Conservation (phyloP, 2,888 invertebrate genomes). For the Nesidiocoris tenuis region DNA sequence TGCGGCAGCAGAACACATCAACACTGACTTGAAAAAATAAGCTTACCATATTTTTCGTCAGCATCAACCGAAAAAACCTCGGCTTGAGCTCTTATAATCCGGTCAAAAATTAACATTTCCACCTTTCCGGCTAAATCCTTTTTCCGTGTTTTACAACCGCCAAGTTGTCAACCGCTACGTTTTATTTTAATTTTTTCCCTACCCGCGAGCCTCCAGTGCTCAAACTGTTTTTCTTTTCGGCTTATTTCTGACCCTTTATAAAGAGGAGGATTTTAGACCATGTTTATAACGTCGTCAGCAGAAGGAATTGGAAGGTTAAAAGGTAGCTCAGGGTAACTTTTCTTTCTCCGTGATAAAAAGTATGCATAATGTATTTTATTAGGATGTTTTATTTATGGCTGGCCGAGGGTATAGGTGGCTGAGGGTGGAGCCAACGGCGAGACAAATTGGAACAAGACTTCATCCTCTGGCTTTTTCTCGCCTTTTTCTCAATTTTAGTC, state of each 20-base stretch:
- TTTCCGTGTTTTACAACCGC: too few species aligned
- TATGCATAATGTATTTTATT: constrained; percentile 23
- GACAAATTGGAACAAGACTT: neutral
- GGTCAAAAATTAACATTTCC: too few species aligned
- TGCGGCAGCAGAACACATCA: too few species aligned
- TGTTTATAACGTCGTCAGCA: neutral
- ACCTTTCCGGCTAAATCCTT: too few species aligned
- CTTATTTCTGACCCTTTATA: neutral
- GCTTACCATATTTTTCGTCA: too few species aligned
- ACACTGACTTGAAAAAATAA: too few species aligned
- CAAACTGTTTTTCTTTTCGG: neutral
- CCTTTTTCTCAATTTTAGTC: neutral
- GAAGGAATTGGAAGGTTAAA: neutral
- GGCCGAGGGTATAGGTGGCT: neutral
- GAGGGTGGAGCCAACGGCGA: neutral
- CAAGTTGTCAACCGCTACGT: neutral
- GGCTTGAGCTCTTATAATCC: too few species aligned
- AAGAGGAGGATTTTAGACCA: neutral
- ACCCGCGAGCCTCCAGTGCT: neutral
- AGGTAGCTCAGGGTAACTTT: neutral
- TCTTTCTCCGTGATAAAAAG: constrained; percentile 3
- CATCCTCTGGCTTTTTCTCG: neutral
- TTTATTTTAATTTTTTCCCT: neutral
- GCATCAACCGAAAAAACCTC: too few species aligned
- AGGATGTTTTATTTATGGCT: constrained; percentile 21